Evolutionary conservation across 2,113 vertebrate genomes (phyloP).

Genomic region (Hemiscyllium ocellatum): DNA sequence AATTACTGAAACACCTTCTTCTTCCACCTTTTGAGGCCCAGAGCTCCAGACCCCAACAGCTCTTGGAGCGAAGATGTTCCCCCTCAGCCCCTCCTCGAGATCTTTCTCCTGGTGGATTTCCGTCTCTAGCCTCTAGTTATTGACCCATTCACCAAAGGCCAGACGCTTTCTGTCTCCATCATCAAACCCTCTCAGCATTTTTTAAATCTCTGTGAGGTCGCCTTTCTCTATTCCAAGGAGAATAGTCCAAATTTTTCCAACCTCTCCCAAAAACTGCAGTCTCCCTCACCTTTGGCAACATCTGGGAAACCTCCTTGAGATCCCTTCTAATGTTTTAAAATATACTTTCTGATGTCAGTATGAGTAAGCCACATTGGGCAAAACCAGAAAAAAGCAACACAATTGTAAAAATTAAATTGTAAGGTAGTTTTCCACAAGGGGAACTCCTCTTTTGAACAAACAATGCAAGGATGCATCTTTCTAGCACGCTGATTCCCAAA

Average conservation of each 20-base stretch:
- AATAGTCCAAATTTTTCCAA: too few species aligned
- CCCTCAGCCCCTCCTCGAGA: not conserved
- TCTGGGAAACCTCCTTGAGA: too few species aligned
- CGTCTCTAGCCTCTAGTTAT: too few species aligned
- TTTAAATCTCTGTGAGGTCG: too few species aligned
- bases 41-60: not conserved
- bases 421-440: not conserved
- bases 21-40: not conserved
- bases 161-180: too few species aligned
- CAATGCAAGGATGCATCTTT: not conserved
- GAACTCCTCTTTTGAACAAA: not conserved
- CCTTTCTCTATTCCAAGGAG: too few species aligned
- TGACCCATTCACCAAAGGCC: too few species aligned
- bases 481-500: not conserved
- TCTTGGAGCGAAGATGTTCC: not conserved
- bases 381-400: not conserved
- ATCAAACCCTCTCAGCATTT: too few species aligned
- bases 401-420: not conserved
- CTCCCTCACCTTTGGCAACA: too few species aligned
- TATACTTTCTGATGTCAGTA: not conserved
- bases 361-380: not conserved
- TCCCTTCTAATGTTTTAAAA: not conserved
- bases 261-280: too few species aligned
- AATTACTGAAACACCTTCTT: not conserved
- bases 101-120: not conserved